These are phyloP conservation scores for Molanna angustata DNA, from an alignment of 2,888 invertebrate species.

Conservation along the genomic window DNA sequence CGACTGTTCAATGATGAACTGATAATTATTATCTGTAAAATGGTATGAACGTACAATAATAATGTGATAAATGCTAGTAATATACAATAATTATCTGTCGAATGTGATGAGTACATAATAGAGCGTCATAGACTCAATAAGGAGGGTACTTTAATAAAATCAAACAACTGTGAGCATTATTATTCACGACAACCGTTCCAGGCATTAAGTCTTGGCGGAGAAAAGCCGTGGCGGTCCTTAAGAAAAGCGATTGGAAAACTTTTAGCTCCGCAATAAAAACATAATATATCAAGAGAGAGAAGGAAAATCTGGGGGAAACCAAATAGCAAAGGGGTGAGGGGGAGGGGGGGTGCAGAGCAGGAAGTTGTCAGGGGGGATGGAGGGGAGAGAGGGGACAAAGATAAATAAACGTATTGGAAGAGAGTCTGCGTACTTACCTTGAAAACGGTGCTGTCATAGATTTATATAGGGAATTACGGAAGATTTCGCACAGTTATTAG, in stretches of 20 bases:
- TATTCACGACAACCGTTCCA: constrained; percentile 25
- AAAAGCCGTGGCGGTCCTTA: constrained; percentile 21
- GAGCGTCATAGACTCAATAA: too few relatives aligned
- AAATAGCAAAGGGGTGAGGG: too few relatives aligned
- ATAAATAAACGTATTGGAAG: constrained; percentile 23
- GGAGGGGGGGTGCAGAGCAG: too few relatives aligned
- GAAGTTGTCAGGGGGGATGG: too few relatives aligned
- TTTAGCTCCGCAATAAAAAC: constrained; percentile 32
- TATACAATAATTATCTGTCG: too few relatives aligned
- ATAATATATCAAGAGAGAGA: constrained; percentile 32
- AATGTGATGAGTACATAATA: too few relatives aligned
- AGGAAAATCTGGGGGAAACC: neutral
- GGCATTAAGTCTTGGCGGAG: constrained; percentile 25
- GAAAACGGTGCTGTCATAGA: constrained; percentile 17
- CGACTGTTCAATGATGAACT: too few relatives aligned
- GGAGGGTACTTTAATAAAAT: constrained; percentile 4
- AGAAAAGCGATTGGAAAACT: constrained; percentile 33
- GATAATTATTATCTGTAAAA: too few relatives aligned
- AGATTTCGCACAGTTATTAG: neutral
- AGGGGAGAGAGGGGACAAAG: constrained; percentile 14
- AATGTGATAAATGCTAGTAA: too few relatives aligned
- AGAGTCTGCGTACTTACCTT: constrained; percentile 13
- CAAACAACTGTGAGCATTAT: constrained; percentile 17
- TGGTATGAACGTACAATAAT: too few relatives aligned
- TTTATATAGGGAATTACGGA: too few relatives aligned